These are phyloP conservation scores for Prinia subflava DNA, from an alignment of 2,113 vertebrate genomes.

Conservation along the genomic window DNA sequence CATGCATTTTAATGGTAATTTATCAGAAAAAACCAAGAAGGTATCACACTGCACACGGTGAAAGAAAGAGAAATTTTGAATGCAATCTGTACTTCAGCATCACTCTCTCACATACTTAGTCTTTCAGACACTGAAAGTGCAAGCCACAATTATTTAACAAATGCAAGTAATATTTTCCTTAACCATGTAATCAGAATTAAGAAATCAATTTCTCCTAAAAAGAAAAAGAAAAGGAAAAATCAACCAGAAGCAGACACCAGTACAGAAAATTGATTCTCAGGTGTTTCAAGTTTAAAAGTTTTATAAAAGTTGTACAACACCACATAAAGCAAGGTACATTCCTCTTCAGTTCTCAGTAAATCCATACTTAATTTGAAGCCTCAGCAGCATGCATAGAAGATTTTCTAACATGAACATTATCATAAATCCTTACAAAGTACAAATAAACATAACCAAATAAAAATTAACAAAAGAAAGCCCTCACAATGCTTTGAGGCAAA, in stretches of 20 bases:
- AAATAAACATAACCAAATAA: neutral
- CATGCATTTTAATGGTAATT: neutral
- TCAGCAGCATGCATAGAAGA: neutral
- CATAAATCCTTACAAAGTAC: neutral
- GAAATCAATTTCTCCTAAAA: neutral
- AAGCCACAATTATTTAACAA: neutral
- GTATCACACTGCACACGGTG: neutral
- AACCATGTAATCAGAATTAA: neutral
- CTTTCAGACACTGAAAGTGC: neutral
- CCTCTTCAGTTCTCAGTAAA: neutral
- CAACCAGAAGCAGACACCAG: neutral
- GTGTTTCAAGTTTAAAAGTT: neutral
- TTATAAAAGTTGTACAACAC: neutral
- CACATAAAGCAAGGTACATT: neutral
- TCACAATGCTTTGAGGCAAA: neutral
- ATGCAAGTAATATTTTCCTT: neutral
- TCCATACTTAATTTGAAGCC: neutral
- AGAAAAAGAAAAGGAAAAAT: neutral
- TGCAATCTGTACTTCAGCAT: neutral
- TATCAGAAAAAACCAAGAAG: neutral
- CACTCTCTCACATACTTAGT: neutral
- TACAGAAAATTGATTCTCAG: neutral
- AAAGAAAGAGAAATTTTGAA: neutral
- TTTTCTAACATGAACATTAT: neutral
- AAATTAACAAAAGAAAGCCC: rapidly evolving